A percentile compares a stretch with the other conserved stretches of the same genome.
Evolutionary conservation across 2,888 invertebrate species (phyloP).

Genomic region (Scrobipalpa costella): DNA sequence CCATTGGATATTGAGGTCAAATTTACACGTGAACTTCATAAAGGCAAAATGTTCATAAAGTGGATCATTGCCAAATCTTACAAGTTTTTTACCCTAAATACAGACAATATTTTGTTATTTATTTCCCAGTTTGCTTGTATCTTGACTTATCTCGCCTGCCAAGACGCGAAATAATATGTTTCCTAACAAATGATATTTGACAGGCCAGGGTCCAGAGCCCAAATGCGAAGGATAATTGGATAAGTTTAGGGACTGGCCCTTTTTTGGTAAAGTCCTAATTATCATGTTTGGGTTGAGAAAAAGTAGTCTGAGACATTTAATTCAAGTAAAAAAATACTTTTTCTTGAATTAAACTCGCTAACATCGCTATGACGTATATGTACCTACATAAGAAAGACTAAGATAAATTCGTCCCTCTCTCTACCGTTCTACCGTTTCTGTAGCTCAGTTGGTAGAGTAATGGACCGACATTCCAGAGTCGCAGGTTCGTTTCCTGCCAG

Average conservation of each 20-base stretch:
- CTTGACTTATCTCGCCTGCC: background rate
- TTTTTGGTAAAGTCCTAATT: background rate
- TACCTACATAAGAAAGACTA: too few relatives aligned
- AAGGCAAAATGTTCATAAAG: too few relatives aligned
- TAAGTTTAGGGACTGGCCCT: conserved; percentile 25
- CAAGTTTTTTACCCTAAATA: background rate
- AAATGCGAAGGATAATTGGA: conserved; percentile 28
- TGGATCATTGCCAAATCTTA: background rate
- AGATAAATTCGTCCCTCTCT: too few relatives aligned
- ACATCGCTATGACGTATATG: too few relatives aligned
- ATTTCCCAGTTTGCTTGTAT: conserved; percentile 2
- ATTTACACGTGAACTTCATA: background rate
- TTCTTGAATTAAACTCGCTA: too few relatives aligned
- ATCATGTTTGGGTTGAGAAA: too few relatives aligned
- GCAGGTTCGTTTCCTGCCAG: too few relatives aligned
- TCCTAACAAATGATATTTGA: background rate
- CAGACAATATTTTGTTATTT: background rate
- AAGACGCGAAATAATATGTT: background rate
- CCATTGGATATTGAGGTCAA: background rate
- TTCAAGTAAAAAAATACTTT: too few relatives aligned
- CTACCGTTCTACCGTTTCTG: too few relatives aligned
- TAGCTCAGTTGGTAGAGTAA: too few relatives aligned
- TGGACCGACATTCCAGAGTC: too few relatives aligned
- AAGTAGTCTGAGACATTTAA: too few relatives aligned
- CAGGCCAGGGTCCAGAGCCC: conserved; percentile 16